A percentile compares a stretch with the other conserved stretches of the same genome.
Conservation (phyloP, 2,113 vertebrate genomes). For the Leuciscus idus region DNA sequence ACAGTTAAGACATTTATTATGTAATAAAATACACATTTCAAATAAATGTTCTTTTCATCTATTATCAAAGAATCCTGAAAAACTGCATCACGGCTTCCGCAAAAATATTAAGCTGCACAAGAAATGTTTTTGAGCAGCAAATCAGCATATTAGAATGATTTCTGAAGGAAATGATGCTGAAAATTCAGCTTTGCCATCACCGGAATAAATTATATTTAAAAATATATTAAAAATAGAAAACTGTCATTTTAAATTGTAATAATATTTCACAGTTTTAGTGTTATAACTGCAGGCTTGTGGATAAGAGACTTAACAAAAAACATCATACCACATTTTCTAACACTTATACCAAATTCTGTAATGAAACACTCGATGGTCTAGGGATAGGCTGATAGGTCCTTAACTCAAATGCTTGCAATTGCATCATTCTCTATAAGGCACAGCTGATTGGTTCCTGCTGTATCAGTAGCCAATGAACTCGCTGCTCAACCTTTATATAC, state of each 20-base stretch:
- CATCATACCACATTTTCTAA: neutral
- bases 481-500: no score
- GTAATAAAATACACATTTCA: neutral
- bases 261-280: no score
- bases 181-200: neutral
- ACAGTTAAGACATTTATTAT: neutral
- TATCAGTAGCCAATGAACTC: no score
- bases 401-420: no score
- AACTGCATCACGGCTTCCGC: neutral
- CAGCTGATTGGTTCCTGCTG: no score
- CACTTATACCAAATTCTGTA: no score
- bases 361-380: no score
- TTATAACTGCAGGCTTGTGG: neutral
- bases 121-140: neutral
- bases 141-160: neutral
- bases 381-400: no score
- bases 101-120: neutral
- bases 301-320: neutral
- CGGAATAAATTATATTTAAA: neutral
- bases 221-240: neutral
- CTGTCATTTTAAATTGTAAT: no score
- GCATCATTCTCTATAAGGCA: no score
- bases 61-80: neutral
- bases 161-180: neutral
- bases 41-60: neutral